phyloP scores from a whole-genome alignment of 2,797 vertebrate species.

The Ataeniobius toweri region DNA sequence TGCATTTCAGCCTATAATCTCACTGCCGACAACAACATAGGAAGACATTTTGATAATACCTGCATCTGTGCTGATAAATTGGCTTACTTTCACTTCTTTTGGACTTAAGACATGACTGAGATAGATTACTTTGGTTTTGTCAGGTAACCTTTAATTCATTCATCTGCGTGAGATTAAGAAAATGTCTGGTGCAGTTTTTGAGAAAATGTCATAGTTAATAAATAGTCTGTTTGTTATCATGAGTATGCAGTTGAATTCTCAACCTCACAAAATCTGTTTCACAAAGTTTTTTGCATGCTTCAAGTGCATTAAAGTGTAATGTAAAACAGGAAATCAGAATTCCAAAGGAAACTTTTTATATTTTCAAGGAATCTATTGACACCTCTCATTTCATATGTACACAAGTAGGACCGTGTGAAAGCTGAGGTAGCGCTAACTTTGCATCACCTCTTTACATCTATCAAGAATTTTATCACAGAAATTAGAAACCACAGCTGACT shows the following conservation, averaged over 20 bases:
- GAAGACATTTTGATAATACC: neutral
- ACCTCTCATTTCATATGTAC: conserved; percentile 4
- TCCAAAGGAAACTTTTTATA: neutral
- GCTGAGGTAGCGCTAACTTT: conserved; percentile 19
- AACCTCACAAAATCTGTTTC: neutral
- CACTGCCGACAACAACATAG: neutral
- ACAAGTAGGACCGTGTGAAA: conserved; percentile 14
- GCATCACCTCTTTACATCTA: neutral
- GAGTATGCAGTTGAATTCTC: neutral
- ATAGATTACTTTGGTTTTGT: neutral
- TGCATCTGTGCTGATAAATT: neutral
- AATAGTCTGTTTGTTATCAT: neutral
- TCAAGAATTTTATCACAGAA: conserved; percentile 15
- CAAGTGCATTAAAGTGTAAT: neutral
- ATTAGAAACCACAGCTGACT: conserved; percentile 21
- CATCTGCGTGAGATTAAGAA: neutral
- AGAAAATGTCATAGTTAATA: conserved; percentile 2
- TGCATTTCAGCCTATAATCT: too few species aligned
- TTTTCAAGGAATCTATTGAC: neutral
- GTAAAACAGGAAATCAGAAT: neutral
- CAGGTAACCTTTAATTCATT: conserved; percentile 2
- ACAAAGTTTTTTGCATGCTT: neutral
- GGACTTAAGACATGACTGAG: neutral
- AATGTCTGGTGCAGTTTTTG: neutral
- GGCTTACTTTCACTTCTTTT: neutral